These are phyloP conservation scores for Mythimna loreyi DNA, from an alignment of 2,888 invertebrate species.

Conservation along the genomic window DNA sequence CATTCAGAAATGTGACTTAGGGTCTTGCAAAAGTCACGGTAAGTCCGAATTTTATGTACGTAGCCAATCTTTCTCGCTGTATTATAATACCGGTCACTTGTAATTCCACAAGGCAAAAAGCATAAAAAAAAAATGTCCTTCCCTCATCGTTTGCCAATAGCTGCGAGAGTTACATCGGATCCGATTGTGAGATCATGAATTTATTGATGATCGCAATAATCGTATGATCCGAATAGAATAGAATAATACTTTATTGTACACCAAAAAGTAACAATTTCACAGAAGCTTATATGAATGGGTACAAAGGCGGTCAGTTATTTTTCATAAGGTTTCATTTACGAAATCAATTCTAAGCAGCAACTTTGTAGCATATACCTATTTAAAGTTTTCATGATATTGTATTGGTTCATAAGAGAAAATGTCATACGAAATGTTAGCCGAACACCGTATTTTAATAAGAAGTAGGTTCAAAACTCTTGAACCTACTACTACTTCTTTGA, in stretches of 20 bases:
- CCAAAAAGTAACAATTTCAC: no score
- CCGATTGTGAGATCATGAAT: background rate
- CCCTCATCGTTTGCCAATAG: constrained; percentile 5
- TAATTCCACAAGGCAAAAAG: constrained; percentile 32
- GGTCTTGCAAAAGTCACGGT: constrained; percentile 3
- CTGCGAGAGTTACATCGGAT: constrained; percentile 9
- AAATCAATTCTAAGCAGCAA: background rate
- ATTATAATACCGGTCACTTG: constrained; percentile 25
- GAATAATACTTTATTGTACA: no score
- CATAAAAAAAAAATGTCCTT: constrained; percentile 8
- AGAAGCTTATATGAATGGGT: no score
- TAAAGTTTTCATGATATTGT: no score
- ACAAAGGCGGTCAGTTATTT: no score
- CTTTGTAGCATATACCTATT: background rate
- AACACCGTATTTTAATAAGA: no score
- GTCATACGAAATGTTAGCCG: no score
- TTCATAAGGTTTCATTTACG: background rate
- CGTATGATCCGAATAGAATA: no score
- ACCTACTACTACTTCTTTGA: no score
- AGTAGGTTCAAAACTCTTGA: no score
- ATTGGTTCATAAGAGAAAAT: no score
- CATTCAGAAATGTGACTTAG: constrained; percentile 11
- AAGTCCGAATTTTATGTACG: constrained; percentile 30
- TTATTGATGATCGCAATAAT: no score
- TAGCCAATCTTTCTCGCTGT: constrained; percentile 18